phyloP scores from a whole-genome alignment of 2,888 invertebrate genomes.

The Noctua janthe region DNA sequence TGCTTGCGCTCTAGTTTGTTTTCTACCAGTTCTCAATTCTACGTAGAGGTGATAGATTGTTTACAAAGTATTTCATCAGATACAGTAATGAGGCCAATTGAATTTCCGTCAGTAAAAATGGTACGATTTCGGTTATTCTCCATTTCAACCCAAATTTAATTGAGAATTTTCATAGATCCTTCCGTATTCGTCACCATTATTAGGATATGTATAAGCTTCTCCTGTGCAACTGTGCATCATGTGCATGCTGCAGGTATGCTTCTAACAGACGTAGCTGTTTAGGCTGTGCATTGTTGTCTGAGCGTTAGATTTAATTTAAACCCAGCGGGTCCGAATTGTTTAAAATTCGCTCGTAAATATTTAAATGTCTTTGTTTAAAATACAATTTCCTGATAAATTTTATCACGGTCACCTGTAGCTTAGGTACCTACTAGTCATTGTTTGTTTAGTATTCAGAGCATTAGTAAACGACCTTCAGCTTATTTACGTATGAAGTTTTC shows the following conservation, averaged over 20 bases:
- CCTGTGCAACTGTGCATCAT: too few relatives aligned
- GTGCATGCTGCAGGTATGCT: too few relatives aligned
- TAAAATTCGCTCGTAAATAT: too few relatives aligned
- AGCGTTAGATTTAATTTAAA: background rate
- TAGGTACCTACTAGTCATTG: too few relatives aligned
- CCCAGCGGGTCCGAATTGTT: too few relatives aligned
- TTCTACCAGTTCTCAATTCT: too few relatives aligned
- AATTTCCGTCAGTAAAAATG: background rate
- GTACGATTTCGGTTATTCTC: background rate
- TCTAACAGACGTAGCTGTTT: too few relatives aligned
- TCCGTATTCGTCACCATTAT: background rate
- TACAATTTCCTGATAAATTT: background rate
- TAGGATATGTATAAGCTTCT: background rate
- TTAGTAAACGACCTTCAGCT: constrained; percentile 24
- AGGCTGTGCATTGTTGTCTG: background rate
- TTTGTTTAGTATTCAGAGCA: background rate
- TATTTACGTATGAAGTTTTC: constrained; percentile 21
- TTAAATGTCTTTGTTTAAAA: too few relatives aligned
- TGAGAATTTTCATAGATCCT: background rate
- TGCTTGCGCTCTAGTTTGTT: too few relatives aligned
- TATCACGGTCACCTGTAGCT: background rate
- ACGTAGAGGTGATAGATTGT: background rate
- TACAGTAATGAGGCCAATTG: background rate
- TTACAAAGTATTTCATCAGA: background rate
- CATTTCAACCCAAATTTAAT: too few relatives aligned